Percentiles rank a stretch among this genome's conserved stretches.
These are phyloP conservation scores for Parazoanthus atlanticus DNA, from an alignment of 92 coral and sea anemone species.

Conservation along the genomic window DNA sequence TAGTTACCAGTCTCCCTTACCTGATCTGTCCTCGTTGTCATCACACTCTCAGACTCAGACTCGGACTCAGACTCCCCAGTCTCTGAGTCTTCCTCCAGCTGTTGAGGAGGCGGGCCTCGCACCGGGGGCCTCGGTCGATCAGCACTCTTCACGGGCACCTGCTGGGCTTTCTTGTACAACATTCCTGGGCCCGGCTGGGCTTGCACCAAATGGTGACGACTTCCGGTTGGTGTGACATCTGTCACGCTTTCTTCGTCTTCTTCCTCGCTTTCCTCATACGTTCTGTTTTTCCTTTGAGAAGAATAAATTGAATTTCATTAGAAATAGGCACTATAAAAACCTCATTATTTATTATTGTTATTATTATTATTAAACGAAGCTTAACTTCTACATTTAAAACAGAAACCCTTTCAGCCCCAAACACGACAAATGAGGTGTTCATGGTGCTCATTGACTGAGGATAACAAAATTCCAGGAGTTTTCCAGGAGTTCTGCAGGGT, in stretches of 20 bases:
- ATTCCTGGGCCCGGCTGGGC: conserved; percentile 38
- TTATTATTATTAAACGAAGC: too few relatives aligned
- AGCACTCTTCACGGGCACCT: conserved; percentile 14
- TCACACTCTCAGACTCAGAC: conserved; percentile 34
- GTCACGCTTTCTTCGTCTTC: conserved; percentile 43
- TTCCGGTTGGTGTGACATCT: conserved; percentile 39
- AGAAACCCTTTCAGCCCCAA: too few relatives aligned
- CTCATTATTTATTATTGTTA: too few relatives aligned
- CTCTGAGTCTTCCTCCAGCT: conserved; percentile 41
- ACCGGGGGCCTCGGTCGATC: conserved; percentile 15
- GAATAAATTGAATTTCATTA: too few relatives aligned
- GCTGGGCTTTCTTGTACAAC: conserved; percentile 27
- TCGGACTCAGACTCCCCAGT: conserved; percentile 37
- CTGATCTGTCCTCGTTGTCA: conserved; percentile 40
- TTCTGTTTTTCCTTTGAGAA: conserved; percentile 30
- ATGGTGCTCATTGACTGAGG: too few relatives aligned
- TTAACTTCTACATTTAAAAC: background rate
- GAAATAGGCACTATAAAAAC: too few relatives aligned
- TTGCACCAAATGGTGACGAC: conserved; percentile 34
- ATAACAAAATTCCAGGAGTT: too few relatives aligned
- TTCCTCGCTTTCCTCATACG: conserved; percentile 31
- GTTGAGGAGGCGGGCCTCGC: conserved; percentile 9
- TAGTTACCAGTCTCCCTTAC: conserved; percentile 26
- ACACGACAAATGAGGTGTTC: too few relatives aligned
- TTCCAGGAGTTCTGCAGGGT: too few relatives aligned